phyloP scores from a whole-genome alignment of 2,113 vertebrate genomes.

The Crotalus helleri region DNA sequence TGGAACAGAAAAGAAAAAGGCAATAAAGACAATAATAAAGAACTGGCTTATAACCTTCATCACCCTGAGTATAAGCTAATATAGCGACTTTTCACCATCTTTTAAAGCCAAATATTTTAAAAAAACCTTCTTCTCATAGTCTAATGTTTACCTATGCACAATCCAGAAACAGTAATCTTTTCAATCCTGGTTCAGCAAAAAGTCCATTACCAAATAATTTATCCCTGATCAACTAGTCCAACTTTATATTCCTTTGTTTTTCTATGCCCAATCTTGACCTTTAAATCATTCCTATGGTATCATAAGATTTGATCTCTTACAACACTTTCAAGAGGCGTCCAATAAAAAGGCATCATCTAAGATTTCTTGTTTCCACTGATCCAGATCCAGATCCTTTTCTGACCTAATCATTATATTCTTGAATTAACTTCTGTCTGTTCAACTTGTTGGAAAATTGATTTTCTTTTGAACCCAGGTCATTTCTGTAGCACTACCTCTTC shows the following conservation, averaged over 20 bases:
- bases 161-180: background rate
- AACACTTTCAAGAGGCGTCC: background rate
- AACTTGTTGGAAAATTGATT: constrained; percentile 47
- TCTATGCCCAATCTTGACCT: background rate
- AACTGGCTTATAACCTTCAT: background rate
- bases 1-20: background rate
- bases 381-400: too few relatives aligned
- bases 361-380: too few relatives aligned
- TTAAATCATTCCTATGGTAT: background rate
- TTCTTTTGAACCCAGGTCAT: background rate
- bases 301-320: background rate
- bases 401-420: too few relatives aligned
- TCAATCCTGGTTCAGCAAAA: background rate
- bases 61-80: background rate
- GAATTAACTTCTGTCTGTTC: background rate
- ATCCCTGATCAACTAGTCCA: background rate
- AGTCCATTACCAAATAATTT: background rate
- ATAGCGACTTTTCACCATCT: background rate
- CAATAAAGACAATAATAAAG: background rate
- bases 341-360: too few relatives aligned
- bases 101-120: background rate
- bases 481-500: background rate
- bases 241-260: background rate
- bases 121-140: background rate
- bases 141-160: background rate